Base-by-base conservation (phyloP, 2,113 vertebrate species). In the Protobothrops mucrosquamatus region DNA sequence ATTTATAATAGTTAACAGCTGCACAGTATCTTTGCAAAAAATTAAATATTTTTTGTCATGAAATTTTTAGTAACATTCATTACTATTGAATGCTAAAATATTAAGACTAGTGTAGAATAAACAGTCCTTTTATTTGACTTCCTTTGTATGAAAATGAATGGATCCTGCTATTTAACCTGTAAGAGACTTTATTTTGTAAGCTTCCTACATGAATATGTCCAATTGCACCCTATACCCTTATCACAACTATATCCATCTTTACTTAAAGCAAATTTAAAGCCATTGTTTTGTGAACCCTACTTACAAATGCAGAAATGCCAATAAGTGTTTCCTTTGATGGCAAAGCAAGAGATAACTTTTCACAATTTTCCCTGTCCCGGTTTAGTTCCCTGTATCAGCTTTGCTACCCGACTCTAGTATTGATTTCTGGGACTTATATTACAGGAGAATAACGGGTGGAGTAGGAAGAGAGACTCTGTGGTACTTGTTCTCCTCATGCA, bases 1-100 rank as follows among this genome's bases (percentile, higher is more conserved):
- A 86, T 89, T 94, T 92, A 93, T 69, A 94, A 92, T 56, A 94
- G 55, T n/a, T 93, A 94, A 56, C 2, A 89, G 55, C 92, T 87
- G 64, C 85, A 57, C 8, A 24, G 61, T 24, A 26, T 20, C 22
- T 74, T n/a, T 52, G 57, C 39, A 34, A 85, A 64, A 34, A 52
- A 88, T 86, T 0, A 0, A 12, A 61, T 29, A 56, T 34, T 0
- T 92, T 91, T 91, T 94, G 11, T 61, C 51, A 81, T 91, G 23
- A 34, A 11, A 46, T 22, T 91, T 94, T 86, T 18, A 54, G 69
- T 92, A 87, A 86, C 54, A 23, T 90, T 59, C 51, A 87, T 93
- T 91, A n/a, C 24, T 6, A 93, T 91, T 85, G 92, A 87, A 92
- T 3, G 6, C 14, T 3, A 39, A 81, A 81, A 81, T 91, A 93